Evolutionary conservation across 2,113 vertebrate genomes (phyloP), one percentile per base, ranked within the genome.

Genomic region (Cyprinodon tularosa): DNA sequence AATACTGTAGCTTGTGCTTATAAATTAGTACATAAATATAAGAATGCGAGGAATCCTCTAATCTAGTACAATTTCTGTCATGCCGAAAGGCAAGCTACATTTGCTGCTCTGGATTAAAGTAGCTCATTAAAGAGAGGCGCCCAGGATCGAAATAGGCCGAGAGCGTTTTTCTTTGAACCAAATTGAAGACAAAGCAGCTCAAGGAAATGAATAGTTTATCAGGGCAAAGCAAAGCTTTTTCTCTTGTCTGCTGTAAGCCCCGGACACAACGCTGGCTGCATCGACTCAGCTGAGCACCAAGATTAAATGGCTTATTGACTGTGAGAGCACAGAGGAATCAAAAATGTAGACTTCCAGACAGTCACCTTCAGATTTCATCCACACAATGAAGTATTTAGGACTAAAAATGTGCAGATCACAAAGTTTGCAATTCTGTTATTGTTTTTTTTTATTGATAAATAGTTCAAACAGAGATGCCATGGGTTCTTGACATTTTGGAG

Each of bases 301-400:
- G 92, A 94, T 95, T 93, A 95, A 95, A 94, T 90, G 90, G 89
- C 89, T 95, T 95, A 95, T 94, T 95, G 94, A 94, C 93, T 88
- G 91, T 68, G 67, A 82, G 76, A 62, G 78, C 85, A 80, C 81
- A 68, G 78, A 85, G 84, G 84, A 90, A 89, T 91, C 87, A 89
- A 78, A 90, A 88, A 80, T 70, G 88, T 77, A 61, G 80, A 84
- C 88, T 84, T 83, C 82, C 80, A 57, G 82, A 76, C 70, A 89
- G 89, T 94, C 90, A 94, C 93, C 93, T 95, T 94, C 91, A 93
- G 82, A 92, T 91, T 89, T 90, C 85, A 90, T 71, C 81, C 76
- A 64, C 68, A 61, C 67, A 63, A 50, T 67, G 72, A 57, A 61
- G 57, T 78, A 61, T 78, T 72, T 42, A 10, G 84, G 76, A 85